Percentiles rank a stretch among this genome's conserved stretches.
Conservation (phyloP, 2,888 invertebrate genomes). For the Athalia circularis region DNA sequence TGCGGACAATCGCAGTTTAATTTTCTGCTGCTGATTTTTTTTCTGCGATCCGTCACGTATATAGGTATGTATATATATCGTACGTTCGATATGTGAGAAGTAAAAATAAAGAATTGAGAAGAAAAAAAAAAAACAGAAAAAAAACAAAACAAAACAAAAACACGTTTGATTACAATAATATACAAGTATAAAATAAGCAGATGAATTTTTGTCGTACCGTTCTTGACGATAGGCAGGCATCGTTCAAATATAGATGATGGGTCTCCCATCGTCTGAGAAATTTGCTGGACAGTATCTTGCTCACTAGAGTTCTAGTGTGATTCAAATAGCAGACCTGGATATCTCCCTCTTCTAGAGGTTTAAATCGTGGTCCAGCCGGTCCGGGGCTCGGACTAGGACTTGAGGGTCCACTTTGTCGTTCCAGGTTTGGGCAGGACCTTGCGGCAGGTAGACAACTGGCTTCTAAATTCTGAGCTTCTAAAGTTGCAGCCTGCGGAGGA, state of each 20-base stretch:
- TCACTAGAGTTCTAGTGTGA: constrained; percentile 85
- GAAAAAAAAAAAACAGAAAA: too few species aligned
- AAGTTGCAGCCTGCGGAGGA: constrained; percentile 32
- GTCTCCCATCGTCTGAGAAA: constrained; percentile 87
- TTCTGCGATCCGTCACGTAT: too few species aligned
- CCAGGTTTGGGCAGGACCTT: constrained; percentile 74
- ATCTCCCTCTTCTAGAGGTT: constrained; percentile 83
- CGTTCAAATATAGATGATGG: constrained; percentile 82
- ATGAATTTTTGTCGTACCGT: constrained; percentile 75
- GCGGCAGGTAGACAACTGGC: constrained; percentile 73
- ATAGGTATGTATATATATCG: too few species aligned
- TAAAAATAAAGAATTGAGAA: too few species aligned
- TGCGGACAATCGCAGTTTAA: too few species aligned
- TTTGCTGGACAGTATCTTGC: constrained; percentile 86
- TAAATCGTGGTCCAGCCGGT: constrained; percentile 79
- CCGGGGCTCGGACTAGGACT: constrained; percentile 73
- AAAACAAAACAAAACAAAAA: too few species aligned
- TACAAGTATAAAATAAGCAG: not conserved
- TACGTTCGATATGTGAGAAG: too few species aligned
- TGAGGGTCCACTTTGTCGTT: constrained; percentile 76
- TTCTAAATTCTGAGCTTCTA: constrained; percentile 63
- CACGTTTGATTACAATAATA: not conserved
- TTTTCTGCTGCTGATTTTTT: too few species aligned
- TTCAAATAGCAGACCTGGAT: constrained; percentile 86
- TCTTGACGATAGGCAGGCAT: constrained; percentile 82